Evolutionary conservation across 2,888 invertebrate genomes (phyloP), one percentile per base, ranked within the genome.

Genomic region (Sympetrum striolatum): DNA sequence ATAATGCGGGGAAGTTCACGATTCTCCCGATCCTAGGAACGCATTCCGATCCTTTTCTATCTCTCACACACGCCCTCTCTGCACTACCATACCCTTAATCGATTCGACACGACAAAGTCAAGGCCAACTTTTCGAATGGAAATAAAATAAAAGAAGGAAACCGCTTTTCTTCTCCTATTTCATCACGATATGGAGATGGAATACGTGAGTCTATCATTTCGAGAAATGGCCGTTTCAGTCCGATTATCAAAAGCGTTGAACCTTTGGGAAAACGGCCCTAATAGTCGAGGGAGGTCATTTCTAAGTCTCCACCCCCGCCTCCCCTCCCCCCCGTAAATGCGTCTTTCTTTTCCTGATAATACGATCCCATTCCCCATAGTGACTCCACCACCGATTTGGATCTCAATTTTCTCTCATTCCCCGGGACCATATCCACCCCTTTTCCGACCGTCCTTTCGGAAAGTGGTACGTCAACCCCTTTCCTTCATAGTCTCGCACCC

Each of bases 211-310:
- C 86, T 86, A 86, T 60, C 86, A 86, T 86, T 37, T 37, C 58
- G 86, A 64, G 48, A 86, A 86, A 86, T 60, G 86, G 18, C 60
- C 86, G 86, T 48, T 86, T 37, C 64, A 86, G 58, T 86, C 60
- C 86, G 86, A 86, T 86, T 86, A 86, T 86, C 86, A 86, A 86
- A 86, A 86, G 86, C 86, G 86, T 86, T 60, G 86, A 60, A 64
- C 22, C 73, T 73, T 37, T 37, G 86, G 37, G 86, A 60, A 86
- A 86, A 86, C 60, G 64, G 60, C 86, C 35, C 60, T 37, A 86
- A 58, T 15, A 64, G 86, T 18, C 6, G 58, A 18, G 53, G 81
- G 53, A 48, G 58, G 25, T 44, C 80, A 39, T 44, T 80, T 4
- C n/a, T n/a, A 35, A 31, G 80, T 35, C 37, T 80, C 48, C 14